These are phyloP conservation scores for Dicycla oo DNA, from an alignment of 2,888 invertebrate species.

Conservation along the genomic window DNA sequence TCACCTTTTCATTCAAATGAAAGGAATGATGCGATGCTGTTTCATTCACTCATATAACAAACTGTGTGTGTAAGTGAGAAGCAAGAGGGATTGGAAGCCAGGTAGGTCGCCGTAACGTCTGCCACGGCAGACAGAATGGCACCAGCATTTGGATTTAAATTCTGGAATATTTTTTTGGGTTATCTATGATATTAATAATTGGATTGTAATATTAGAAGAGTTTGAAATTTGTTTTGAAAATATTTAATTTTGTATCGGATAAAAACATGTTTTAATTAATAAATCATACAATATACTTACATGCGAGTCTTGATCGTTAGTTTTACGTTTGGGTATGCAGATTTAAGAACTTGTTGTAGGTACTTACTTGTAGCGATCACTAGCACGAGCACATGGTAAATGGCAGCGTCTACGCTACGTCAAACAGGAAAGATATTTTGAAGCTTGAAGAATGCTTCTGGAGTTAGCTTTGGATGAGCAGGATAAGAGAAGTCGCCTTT, in stretches of 20 bases:
- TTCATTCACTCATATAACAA: constrained; percentile 50
- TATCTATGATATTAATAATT: constrained; percentile 69
- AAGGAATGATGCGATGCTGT: constrained; percentile 64
- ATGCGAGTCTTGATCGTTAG: not conserved
- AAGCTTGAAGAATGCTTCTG: not conserved
- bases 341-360: no score
- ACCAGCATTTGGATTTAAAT: constrained; percentile 76
- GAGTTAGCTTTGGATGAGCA: not conserved
- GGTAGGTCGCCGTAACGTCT: constrained; percentile 89
- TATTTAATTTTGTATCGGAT: not conserved
- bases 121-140: constrained; percentile 85
- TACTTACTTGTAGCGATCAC: no score
- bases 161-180: constrained; percentile 70
- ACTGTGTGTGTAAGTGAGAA: constrained; percentile 68
- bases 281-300: no score
- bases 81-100: constrained; percentile 77
- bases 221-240: constrained; percentile 34
- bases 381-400: not conserved
- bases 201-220: constrained; percentile 37
- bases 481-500: not conserved
- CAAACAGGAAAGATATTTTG: not conserved
- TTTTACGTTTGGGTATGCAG: not conserved
- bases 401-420: not conserved
- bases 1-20: constrained; percentile 71
- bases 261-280: not conserved